Evolutionary conservation across 2,888 invertebrate species (phyloP).

Genomic region (Minunthozetes semirufus): DNA sequence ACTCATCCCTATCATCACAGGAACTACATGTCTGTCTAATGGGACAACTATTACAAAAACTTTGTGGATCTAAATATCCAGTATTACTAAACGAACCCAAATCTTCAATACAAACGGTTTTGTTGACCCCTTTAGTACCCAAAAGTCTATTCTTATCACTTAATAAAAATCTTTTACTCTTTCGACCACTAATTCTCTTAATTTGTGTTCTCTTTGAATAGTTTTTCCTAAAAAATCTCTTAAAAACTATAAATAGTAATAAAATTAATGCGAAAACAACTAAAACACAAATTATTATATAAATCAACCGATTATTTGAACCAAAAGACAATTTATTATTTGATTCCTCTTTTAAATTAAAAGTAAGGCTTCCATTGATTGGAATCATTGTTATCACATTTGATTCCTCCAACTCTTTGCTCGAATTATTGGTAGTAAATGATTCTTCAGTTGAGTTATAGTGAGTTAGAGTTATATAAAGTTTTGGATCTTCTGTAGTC

Average conservation of each 20-base stretch:
- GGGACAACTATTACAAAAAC: background rate
- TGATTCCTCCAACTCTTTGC: no score
- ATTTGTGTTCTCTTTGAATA: background rate
- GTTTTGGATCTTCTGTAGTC: no score
- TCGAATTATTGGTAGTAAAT: no score
- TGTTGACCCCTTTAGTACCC: background rate
- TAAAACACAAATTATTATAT: background rate
- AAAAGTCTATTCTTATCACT: background rate
- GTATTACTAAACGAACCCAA: slow-evolving; percentile 24
- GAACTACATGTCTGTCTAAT: slow-evolving; percentile 9
- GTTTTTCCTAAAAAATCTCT: background rate
- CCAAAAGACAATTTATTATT: background rate
- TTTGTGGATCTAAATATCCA: background rate
- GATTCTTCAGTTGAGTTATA: no score
- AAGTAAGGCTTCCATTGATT: background rate
- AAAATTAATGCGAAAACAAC: background rate
- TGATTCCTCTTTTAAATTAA: background rate
- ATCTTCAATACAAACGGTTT: slow-evolving; percentile 26
- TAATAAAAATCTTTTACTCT: background rate
- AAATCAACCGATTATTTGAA: background rate
- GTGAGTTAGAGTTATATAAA: no score
- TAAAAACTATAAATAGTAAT: background rate
- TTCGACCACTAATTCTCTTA: background rate
- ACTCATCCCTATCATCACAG: slow-evolving; percentile 27
- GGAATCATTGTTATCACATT: background rate